Base-by-base conservation (phyloP, 2,113 vertebrate genomes). In the Amazona vittata region DNA sequence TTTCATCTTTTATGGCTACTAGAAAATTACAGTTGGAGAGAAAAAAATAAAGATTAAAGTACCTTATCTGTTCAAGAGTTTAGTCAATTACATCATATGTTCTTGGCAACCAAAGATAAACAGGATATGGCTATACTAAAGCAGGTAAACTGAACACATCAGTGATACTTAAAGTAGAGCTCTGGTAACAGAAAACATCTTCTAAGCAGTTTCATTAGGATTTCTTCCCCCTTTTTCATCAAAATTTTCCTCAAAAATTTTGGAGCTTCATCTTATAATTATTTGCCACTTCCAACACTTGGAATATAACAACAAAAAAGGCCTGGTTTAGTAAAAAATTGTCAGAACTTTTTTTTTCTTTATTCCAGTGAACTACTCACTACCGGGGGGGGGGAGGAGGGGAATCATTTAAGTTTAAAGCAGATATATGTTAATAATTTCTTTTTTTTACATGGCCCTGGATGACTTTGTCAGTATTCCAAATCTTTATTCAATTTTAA, bases 321-420 rank as follows among this genome's bases (percentile, higher is more conserved):
- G 4, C 2, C 1, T 60, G 4, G 12, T 33, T 78, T 82, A 29
- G 9, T n/a, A 41, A 53, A 77, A 95, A 60, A 2, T 1, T 4
- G 6, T 35, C 12, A 9, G 29, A 20, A 3, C 0, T 9, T 14
- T 75, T 59, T 64, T 43, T 88, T 59, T 79, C 25, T 57, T 67
- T 57, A 43, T 50, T 69, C 11, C 22, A 82, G 5, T 25, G 19
- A 74, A 31, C 7, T 2, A 49, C 1, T 43, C 18, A n/a, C 8
- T 21, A 12, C 6, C 10, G 31, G 4, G 0, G 1, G 1, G n/a
- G 37, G 37, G 37, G 37, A 37, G 37, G 37, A 37, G 9, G 9
- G 37, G 37, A 37, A 16, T 4, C 3, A 35, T 13, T 60, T 6
- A 31, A 43, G 5, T 46, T 63, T 50, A 69, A 60, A 57, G 13